Evolutionary conservation across 1,140 invertebrate genomes (phyloP).

Genomic region (Caerostris darwini): DNA sequence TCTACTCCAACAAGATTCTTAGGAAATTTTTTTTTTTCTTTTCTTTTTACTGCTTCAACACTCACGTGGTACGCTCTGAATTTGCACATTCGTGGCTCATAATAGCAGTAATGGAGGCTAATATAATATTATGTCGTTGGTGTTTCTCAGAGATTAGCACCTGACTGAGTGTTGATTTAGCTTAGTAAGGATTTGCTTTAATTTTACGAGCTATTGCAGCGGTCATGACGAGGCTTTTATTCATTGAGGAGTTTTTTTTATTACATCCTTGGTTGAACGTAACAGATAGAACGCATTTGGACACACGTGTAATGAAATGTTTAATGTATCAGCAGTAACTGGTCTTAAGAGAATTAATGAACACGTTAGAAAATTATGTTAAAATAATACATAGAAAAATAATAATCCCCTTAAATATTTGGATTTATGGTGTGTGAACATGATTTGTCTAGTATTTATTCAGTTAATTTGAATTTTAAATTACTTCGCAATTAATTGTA

Average conservation of each 20-base stretch:
- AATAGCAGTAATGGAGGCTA: background rate
- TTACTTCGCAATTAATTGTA: too few species aligned
- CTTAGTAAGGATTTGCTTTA: background rate
- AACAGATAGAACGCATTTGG: too few species aligned
- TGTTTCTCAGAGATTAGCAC: background rate
- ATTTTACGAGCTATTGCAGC: background rate
- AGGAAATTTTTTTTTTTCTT: background rate
- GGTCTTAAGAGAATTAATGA: too few species aligned
- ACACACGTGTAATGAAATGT: too few species aligned
- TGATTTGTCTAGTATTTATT: too few species aligned
- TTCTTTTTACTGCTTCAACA: background rate
- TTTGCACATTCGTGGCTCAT: background rate
- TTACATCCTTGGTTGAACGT: too few species aligned
- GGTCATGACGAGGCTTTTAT: background rate
- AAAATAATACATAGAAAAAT: too few species aligned
- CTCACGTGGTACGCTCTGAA: background rate
- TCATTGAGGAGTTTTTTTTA: background rate
- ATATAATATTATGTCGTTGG: background rate
- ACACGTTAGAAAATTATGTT: too few species aligned
- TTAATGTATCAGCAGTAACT: too few species aligned
- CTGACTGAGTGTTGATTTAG: background rate
- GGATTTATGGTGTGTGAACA: too few species aligned
- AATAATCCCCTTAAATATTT: too few species aligned
- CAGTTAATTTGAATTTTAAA: too few species aligned
- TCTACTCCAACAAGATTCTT: conserved; percentile 13